Evolutionary conservation across 1,140 invertebrate genomes (phyloP).

Genomic region (Aphidius ervi): DNA sequence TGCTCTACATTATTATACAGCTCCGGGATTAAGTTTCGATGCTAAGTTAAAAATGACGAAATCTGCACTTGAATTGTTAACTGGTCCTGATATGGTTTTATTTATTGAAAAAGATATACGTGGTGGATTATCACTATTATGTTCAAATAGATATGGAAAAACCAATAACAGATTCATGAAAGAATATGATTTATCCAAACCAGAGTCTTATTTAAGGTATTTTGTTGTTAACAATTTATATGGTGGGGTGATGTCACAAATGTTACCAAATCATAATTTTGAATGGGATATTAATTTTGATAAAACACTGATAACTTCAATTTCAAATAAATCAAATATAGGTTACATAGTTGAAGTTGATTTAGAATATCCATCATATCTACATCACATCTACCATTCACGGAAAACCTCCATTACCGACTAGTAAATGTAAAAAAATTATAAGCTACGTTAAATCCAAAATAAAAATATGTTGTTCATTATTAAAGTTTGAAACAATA

Average conservation of each 20-base stretch:
- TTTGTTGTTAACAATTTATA: constrained; percentile 42
- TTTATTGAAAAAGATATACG: constrained; percentile 28
- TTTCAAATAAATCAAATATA: too few relatives aligned
- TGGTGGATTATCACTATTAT: constrained; percentile 39
- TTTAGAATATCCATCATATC: too few relatives aligned
- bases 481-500: too few relatives aligned
- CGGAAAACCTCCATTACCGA: too few relatives aligned
- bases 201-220: constrained; percentile 32
- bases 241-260: constrained; percentile 28
- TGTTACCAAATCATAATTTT: constrained; percentile 30
- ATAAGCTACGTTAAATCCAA: too few relatives aligned
- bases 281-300: constrained; percentile 21
- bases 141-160: constrained; percentile 37
- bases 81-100: constrained; percentile 44
- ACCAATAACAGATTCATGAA: constrained; percentile 34
- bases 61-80: constrained; percentile 50
- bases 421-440: too few relatives aligned
- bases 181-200: constrained; percentile 25
- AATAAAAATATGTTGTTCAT: too few relatives aligned
- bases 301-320: constrained; percentile 15
- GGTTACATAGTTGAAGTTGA: too few relatives aligned
- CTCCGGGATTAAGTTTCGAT: constrained; percentile 45
- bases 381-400: too few relatives aligned
- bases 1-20: constrained; percentile 40
- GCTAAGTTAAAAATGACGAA: constrained; percentile 42